A percentile compares a stretch with the other conserved stretches of the same genome.
phyloP scores from a whole-genome alignment of 1,140 invertebrate genomes.

The Drosophila willistoni region DNA sequence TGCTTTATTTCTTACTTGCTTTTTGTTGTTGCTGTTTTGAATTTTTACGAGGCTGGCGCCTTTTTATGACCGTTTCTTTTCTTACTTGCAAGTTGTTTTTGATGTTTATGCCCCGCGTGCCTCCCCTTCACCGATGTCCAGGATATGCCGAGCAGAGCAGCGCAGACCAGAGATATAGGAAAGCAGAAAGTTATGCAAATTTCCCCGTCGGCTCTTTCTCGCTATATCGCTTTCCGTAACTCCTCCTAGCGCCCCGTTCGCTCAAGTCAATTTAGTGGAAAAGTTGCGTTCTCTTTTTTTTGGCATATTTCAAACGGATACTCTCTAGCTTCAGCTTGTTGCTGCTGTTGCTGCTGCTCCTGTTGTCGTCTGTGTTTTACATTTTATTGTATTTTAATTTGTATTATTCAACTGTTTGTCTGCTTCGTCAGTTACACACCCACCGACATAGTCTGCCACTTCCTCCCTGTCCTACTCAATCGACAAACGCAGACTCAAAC shows the following conservation, averaged over 20 bases:
- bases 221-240: constrained; percentile 39
- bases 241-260: constrained; percentile 24
- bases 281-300: constrained; percentile 57
- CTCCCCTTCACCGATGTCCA: neutral
- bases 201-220: constrained; percentile 24
- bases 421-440: constrained; percentile 16
- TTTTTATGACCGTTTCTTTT: constrained; percentile 64
- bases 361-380: constrained; percentile 56
- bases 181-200: constrained; percentile 74
- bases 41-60: constrained; percentile 65
- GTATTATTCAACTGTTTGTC: constrained; percentile 71
- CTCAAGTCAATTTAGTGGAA: constrained; percentile 79
- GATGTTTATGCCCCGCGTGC: constrained; percentile 52
- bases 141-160: neutral
- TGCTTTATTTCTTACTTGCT: neutral
- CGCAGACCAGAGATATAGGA: neutral
- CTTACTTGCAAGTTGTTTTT: constrained; percentile 68
- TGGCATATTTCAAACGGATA: constrained; percentile 42
- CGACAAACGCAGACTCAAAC: neutral
- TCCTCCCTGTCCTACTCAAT: neutral
- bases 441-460: constrained; percentile 1
- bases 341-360: constrained; percentile 19
- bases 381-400: constrained; percentile 81
- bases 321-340: constrained; percentile 22
- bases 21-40: constrained; percentile 36